A percentile compares a stretch with the other conserved stretches of the same genome.
Conservation (phyloP, 2,797 vertebrate species). For the Smutsia temminckii region DNA sequence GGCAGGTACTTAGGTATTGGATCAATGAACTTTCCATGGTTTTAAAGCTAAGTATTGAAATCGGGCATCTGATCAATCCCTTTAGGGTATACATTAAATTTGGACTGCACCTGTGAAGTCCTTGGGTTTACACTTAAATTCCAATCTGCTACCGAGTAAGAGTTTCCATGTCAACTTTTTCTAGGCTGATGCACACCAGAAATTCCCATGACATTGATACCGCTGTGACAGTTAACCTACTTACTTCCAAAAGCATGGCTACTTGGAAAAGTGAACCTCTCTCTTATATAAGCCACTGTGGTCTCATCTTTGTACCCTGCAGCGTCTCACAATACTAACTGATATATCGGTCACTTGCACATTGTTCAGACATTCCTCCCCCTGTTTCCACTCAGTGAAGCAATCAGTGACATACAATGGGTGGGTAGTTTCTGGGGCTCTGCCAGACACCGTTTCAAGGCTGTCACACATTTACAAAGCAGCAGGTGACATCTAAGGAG, state of each 20-base stretch:
- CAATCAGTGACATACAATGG: background rate
- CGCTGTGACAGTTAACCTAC: background rate
- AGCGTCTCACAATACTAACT: background rate
- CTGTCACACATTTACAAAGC: conserved; percentile 62
- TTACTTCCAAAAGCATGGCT: background rate
- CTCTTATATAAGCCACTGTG: background rate
- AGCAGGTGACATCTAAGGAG: conserved; percentile 51
- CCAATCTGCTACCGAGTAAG: background rate
- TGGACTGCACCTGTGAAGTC: background rate
- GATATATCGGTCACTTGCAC: conserved; percentile 41
- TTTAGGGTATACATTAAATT: conserved; percentile 20
- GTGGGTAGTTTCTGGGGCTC: background rate
- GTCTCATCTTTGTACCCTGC: background rate
- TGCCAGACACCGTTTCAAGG: conserved; percentile 40
- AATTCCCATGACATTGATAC: background rate
- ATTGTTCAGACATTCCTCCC: background rate
- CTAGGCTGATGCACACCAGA: background rate
- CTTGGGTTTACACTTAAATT: background rate
- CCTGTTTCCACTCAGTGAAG: background rate
- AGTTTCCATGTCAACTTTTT: background rate
- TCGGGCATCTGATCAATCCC: background rate
- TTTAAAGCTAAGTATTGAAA: conserved; percentile 9
- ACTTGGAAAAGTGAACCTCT: background rate
- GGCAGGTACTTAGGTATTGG: background rate
- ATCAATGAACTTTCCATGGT: background rate